Evolutionary conservation across 2,888 invertebrate species (phyloP), one percentile per base, ranked within the genome.

Genomic region (Heterodera filipjevi): DNA sequence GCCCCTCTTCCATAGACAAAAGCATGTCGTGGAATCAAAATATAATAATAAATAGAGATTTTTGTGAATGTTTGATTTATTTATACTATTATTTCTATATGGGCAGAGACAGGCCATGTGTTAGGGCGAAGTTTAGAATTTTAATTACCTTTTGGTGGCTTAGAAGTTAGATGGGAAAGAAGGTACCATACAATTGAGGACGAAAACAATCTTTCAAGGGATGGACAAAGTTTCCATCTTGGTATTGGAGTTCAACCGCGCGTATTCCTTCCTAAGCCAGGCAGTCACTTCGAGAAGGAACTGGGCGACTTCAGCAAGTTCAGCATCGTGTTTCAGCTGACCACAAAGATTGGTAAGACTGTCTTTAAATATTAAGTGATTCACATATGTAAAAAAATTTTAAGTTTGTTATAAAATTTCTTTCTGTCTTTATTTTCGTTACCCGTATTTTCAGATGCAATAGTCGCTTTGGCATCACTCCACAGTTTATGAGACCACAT

Each of bases 401-500:
- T 44, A 10, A 30, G 27, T 10, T 10, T 66, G 27, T 66, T 8
- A 19, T 3, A 70, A 70, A 30, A 30, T 30, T 70, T 70, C 39
- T 27, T 22, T 19, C 19, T 3, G 16, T n/a, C 16, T 44, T 44
- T 10, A 44, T 44, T 12, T 44, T 22, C 22, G 8, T 39, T 33
- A 77, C 77, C 77, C 76, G 32, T 71, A 75, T 76, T 74, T 16
- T 59, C 72, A 27, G 44, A 19, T 30, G 44, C 33, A 44, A 70
- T 75, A 22, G 66, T 59, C 6, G 66, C 3, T 32, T 78, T 46
- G 22, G 75, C 44, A 71, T 80, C 80, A n/a, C 70, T 79, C 80
- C 80, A 80, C 30, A 80, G 44, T 30, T 66, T 66, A 39, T 80
- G 78, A 33, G 80, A 70, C 74, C 75, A 80, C 79, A 79, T 79